phyloP scores from a whole-genome alignment of 2,113 vertebrate genomes.

The Thalassoma bifasciatum region DNA sequence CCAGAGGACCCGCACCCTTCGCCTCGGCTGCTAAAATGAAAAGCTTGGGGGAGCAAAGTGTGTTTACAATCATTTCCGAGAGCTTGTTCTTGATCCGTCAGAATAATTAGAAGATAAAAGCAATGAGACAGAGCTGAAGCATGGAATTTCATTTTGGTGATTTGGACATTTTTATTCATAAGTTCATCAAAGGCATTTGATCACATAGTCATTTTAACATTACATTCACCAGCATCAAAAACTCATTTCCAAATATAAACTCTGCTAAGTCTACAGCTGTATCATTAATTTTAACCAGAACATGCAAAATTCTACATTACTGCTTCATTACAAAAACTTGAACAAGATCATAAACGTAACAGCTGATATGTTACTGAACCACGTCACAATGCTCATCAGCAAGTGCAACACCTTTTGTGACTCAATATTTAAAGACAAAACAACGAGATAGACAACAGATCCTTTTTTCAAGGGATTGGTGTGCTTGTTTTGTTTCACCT shows the following conservation, averaged over 20 bases:
- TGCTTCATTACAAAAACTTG: slow-evolving; percentile 44
- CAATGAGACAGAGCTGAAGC: slow-evolving; percentile 14
- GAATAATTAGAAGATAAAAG: slow-evolving; percentile 30
- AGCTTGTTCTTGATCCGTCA: slow-evolving; percentile 4
- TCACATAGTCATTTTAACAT: slow-evolving; percentile 32
- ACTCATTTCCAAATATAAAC: slow-evolving; percentile 39
- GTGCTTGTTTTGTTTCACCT: slow-evolving; percentile 8
- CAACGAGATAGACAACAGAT: slow-evolving; percentile 33
- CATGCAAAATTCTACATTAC: slow-evolving; percentile 58
- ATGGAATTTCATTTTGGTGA: background rate
- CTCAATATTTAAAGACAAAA: slow-evolving; percentile 29
- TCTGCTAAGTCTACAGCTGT: slow-evolving; percentile 28
- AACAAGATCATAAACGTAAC: slow-evolving; percentile 29
- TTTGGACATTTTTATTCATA: slow-evolving; percentile 63
- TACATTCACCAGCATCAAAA: slow-evolving; percentile 45
- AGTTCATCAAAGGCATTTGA: slow-evolving; percentile 25
- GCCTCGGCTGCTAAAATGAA: slow-evolving; percentile 31
- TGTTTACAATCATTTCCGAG: slow-evolving; percentile 24
- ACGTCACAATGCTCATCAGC: slow-evolving; percentile 41
- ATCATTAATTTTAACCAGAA: slow-evolving; percentile 40
- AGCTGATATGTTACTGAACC: slow-evolving; percentile 31
- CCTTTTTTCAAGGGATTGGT: slow-evolving; percentile 16
- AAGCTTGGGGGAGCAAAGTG: slow-evolving; percentile 4
- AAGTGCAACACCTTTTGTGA: slow-evolving; percentile 44
- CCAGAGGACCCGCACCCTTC: slow-evolving; percentile 19